These are phyloP conservation scores for Crypturellus undulatus DNA, from an alignment of 2,113 vertebrate species.

Conservation along the genomic window DNA sequence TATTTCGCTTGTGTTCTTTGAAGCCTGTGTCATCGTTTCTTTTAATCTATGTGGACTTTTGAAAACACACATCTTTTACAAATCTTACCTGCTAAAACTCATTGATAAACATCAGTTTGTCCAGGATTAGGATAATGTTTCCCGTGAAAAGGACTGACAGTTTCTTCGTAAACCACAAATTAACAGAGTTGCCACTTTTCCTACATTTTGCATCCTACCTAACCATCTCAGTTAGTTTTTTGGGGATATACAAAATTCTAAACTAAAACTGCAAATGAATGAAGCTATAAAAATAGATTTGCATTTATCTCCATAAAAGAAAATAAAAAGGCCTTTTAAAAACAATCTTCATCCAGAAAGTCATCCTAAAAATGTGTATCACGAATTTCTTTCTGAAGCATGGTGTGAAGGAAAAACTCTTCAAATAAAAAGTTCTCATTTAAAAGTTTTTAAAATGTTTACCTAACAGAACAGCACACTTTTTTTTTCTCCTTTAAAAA, in stretches of 20 bases:
- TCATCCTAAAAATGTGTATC: not conserved
- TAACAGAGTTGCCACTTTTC: not conserved
- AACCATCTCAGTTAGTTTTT: too few relatives aligned
- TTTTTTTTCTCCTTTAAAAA: not conserved
- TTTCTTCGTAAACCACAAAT: not conserved
- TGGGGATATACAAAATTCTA: not conserved
- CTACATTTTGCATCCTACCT: too few relatives aligned
- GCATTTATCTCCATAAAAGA: not conserved
- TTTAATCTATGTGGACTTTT: not conserved
- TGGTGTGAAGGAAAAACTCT: not conserved
- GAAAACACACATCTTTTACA: not conserved
- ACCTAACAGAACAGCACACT: not conserved
- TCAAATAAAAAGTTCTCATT: not conserved
- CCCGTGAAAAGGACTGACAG: not conserved
- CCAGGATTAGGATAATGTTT: not conserved
- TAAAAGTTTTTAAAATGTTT: not conserved
- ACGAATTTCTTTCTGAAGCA: not conserved
- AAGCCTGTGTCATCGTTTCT: not conserved
- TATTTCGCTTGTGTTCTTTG: not conserved
- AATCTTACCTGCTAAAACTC: not conserved
- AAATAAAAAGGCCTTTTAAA: not conserved
- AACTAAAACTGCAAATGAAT: not conserved
- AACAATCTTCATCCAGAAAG: not conserved
- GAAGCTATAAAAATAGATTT: not conserved
- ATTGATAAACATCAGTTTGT: not conserved